Evolutionary conservation across 2,113 vertebrate genomes (phyloP).

Genomic region (Thalassarche chlororhynchos): DNA sequence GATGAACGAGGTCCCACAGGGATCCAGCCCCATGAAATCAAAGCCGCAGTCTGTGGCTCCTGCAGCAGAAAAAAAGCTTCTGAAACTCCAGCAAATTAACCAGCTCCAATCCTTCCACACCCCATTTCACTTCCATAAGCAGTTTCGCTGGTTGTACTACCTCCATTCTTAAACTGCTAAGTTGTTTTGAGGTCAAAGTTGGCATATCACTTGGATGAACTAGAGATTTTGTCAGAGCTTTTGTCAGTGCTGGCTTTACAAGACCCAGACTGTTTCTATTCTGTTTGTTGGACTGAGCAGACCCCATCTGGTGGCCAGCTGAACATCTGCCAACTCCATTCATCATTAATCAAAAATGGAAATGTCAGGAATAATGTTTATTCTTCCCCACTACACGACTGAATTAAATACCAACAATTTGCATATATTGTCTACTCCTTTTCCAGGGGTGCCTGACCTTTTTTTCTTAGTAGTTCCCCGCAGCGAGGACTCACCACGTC

Average conservation of each 20-base stretch:
- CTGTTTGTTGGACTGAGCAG: background rate
- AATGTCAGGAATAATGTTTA: slow-evolving; percentile 51
- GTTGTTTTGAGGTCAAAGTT: background rate
- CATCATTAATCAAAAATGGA: slow-evolving; percentile 50
- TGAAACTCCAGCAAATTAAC: background rate
- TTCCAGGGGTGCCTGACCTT: slow-evolving; percentile 7
- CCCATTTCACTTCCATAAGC: background rate
- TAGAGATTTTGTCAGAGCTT: background rate
- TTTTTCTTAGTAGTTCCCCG: background rate
- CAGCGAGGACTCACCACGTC: background rate
- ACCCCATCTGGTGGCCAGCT: slow-evolving; percentile 22
- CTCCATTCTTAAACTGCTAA: background rate
- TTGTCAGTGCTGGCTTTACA: background rate
- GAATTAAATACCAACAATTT: slow-evolving; percentile 49
- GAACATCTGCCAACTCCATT: slow-evolving; percentile 41
- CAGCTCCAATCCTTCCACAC: background rate
- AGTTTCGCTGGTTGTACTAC: background rate
- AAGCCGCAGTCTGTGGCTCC: background rate
- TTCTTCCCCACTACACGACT: background rate
- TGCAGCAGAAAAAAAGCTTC: background rate
- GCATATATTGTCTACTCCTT: slow-evolving; percentile 1
- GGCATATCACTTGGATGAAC: background rate
- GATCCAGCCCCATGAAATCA: background rate
- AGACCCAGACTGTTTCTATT: background rate
- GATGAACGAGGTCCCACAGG: rapidly evolving